phyloP scores from a whole-genome alignment of 2,113 vertebrate species.

The Arizona elegans region DNA sequence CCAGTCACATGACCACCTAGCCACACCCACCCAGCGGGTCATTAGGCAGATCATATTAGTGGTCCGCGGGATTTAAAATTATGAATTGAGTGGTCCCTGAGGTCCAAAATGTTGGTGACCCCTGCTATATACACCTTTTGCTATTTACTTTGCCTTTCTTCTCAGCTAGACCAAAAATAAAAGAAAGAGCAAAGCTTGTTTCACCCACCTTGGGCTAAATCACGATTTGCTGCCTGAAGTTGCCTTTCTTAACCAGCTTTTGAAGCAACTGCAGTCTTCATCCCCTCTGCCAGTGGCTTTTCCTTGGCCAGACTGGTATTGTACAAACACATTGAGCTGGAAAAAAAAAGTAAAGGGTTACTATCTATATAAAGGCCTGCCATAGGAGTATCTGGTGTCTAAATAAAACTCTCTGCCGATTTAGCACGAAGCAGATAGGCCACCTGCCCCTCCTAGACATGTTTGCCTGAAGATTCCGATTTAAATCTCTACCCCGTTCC shows the following conservation, averaged over 20 bases:
- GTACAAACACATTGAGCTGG: not conserved
- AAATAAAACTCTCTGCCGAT: not conserved
- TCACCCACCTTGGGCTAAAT: not conserved
- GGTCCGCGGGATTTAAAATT: too few species aligned
- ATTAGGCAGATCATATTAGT: too few species aligned
- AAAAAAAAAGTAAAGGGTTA: too few species aligned
- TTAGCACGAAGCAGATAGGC: not conserved
- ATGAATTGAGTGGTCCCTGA: too few species aligned
- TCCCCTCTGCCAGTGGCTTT: not conserved
- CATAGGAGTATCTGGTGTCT: not conserved
- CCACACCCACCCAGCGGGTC: too few species aligned
- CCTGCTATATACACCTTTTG: not conserved
- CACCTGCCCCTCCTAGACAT: accelerated
- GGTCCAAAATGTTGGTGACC: too few species aligned
- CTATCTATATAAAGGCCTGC: not conserved
- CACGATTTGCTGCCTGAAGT: not conserved
- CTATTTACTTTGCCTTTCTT: not conserved
- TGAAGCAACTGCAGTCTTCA: not conserved
- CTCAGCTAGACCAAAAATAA: not conserved
- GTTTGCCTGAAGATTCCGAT: slow-evolving; percentile 23
- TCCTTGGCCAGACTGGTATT: not conserved
- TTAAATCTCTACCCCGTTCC: too few species aligned
- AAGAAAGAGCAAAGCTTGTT: not conserved
- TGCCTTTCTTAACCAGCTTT: not conserved
- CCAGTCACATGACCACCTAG: too few species aligned